These are phyloP conservation scores for Branchinecta lynchi DNA, from an alignment of 1,140 invertebrate genomes.

Conservation along the genomic window DNA sequence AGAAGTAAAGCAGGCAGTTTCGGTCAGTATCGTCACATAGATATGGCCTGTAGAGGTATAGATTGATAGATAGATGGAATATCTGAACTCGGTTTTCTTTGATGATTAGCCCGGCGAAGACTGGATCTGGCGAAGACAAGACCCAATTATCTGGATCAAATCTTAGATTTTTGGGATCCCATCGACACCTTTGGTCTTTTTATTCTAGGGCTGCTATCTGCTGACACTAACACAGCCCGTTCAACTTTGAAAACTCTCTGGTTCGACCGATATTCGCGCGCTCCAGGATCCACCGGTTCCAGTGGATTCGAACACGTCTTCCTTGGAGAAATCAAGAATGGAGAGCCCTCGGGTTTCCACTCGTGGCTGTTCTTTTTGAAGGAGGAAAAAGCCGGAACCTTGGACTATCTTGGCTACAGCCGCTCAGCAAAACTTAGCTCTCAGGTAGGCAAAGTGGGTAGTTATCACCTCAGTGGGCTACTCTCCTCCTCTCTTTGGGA, in stretches of 20 bases:
- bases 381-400: conserved; percentile 29
- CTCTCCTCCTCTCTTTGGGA: no score
- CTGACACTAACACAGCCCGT: not conserved
- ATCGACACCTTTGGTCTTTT: not conserved
- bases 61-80: no score
- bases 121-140: no score
- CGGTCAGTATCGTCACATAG: no score
- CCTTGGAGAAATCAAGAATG: conserved; percentile 31
- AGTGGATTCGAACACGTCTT: conserved; percentile 35
- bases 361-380: conserved; percentile 32
- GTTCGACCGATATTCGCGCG: conserved; percentile 23
- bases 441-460: not conserved
- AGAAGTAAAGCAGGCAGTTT: no score
- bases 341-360: conserved; percentile 32
- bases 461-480: no score
- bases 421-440: not conserved
- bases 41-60: no score
- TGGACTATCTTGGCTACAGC: conserved; percentile 30
- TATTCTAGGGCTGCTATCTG: not conserved
- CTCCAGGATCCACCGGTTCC: conserved; percentile 23
- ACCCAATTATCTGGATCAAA: no score
- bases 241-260: conserved; percentile 23
- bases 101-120: no score
- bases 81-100: no score
- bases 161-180: no score